Evolutionary conservation across 2,888 invertebrate genomes (phyloP), one percentile per base, ranked within the genome.

Genomic region (Sesia apiformis): DNA sequence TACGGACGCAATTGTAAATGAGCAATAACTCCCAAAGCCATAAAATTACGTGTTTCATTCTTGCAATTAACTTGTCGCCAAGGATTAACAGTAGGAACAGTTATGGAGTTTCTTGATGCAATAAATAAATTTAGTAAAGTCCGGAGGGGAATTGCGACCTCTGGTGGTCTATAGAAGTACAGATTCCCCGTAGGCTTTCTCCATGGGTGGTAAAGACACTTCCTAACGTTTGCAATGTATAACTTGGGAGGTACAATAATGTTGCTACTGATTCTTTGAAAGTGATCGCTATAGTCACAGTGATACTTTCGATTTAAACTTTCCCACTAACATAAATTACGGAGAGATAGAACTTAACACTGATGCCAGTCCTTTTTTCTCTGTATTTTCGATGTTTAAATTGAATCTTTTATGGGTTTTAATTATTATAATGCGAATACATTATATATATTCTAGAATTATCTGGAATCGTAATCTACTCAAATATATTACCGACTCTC

Each of bases 71-170:
- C 60, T 60, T 67, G 68, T 70, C 67, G 60, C 60, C 61, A 61
- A 61, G 62, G 60, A 72, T 69, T 70, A 70, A 68, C 66, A 65
- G 61, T 61, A 63, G 63, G 52, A 58, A 70, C 64, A 64, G 66
- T 64, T 64, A 64, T 64, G 63, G 57, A 59, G 7, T 46, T 58
- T 57, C 59, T 57, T 57, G 57, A 57, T 60, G 55, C 59, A 63
- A 60, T 57, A 63, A 66, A 74, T 70, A 70, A 67, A 70, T 67
- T 64, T 63, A 58, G 57, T 58, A 56, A 62, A 60, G 56, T 64
- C 70, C 63, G 62, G 55, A 61, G 57, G 61, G 62, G 66, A 64
- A 40, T 53, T 52, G 56, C 53, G 57, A 55, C 56, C 57, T 55
- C 54, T 61, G 58, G 59, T 59, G 52, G 57, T 53, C 53, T 57